Percentiles rank a stretch among this genome's conserved stretches.
These are phyloP conservation scores for Cephalopterus ornatus DNA, from an alignment of 2,113 vertebrate species.

Conservation along the genomic window DNA sequence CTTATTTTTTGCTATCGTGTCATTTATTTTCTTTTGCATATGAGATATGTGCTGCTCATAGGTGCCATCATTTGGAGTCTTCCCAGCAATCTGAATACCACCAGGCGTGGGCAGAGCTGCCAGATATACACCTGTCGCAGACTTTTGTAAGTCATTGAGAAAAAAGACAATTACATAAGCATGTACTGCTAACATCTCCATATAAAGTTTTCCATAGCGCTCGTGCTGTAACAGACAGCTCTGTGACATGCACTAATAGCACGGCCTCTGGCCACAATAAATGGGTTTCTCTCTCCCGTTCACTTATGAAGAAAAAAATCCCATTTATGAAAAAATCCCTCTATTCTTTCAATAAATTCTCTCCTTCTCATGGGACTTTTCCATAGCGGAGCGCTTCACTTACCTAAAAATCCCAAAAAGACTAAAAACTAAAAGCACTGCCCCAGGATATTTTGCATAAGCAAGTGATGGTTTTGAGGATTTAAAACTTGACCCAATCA, in stretches of 20 bases:
- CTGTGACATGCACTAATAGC: not conserved
- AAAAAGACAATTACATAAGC: not conserved
- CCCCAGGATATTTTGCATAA: not conserved
- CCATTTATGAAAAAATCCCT: not conserved
- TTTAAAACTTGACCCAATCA: not conserved
- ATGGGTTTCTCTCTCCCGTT: not conserved
- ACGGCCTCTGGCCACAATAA: not conserved
- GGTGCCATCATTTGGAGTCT: conserved; percentile 88
- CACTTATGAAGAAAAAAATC: not conserved
- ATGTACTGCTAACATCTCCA: not conserved
- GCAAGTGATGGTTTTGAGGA: not conserved
- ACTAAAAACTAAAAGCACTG: not conserved
- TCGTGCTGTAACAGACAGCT: not conserved
- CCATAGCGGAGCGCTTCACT: not conserved
- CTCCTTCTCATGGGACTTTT: not conserved
- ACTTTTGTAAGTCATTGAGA: conserved; percentile 71
- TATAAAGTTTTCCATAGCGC: not conserved
- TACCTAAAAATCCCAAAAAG: not conserved
- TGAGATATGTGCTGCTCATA: conserved; percentile 92
- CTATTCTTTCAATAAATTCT: not conserved
- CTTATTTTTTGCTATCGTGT: conserved; percentile 92
- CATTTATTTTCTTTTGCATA: conserved; percentile 97
- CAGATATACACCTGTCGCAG: conserved; percentile 95
- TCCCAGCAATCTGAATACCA: conserved; percentile 95
- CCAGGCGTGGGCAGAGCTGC: conserved; percentile 89